Percentiles rank a stretch among this genome's conserved stretches.
phyloP scores from a whole-genome alignment of 2,888 invertebrate species.

The Epinotia brunnichana region DNA sequence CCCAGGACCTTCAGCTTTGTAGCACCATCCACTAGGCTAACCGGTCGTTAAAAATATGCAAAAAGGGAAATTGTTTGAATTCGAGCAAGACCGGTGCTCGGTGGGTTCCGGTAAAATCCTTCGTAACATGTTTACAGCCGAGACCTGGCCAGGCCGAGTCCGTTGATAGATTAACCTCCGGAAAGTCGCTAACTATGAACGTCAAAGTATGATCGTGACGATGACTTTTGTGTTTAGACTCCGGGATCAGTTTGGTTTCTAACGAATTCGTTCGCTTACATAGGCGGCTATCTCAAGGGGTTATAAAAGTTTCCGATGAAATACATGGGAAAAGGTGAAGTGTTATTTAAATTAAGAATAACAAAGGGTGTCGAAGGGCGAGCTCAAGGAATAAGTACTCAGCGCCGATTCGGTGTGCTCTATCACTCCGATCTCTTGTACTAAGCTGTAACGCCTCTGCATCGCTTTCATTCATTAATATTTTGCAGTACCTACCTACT shows the following conservation, averaged over 20 bases:
- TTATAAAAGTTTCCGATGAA: background rate
- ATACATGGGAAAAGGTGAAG: background rate
- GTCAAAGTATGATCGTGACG: too few relatives aligned
- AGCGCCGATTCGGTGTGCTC: slow-evolving; percentile 24
- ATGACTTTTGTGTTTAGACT: too few relatives aligned
- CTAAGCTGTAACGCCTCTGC: slow-evolving; percentile 20
- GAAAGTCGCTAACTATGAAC: too few relatives aligned
- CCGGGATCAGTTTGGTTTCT: too few relatives aligned
- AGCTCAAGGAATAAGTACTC: slow-evolving; percentile 16
- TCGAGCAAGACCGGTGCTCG: background rate
- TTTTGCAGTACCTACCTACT: background rate
- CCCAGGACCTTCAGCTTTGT: too few relatives aligned
- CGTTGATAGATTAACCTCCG: background rate
- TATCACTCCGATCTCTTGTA: slow-evolving; percentile 34
- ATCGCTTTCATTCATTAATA: slow-evolving; percentile 22
- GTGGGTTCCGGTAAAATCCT: background rate
- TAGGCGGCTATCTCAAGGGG: background rate
- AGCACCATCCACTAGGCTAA: too few relatives aligned
- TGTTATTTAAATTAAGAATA: slow-evolving; percentile 23
- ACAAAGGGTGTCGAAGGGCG: slow-evolving; percentile 1
- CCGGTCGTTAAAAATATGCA: too few relatives aligned
- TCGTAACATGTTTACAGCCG: background rate
- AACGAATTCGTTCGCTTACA: too few relatives aligned
- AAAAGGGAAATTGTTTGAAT: background rate
- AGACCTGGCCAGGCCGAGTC: background rate